Base-by-base conservation (phyloP, 2,888 invertebrate genomes). In the Saturnia japonica region DNA sequence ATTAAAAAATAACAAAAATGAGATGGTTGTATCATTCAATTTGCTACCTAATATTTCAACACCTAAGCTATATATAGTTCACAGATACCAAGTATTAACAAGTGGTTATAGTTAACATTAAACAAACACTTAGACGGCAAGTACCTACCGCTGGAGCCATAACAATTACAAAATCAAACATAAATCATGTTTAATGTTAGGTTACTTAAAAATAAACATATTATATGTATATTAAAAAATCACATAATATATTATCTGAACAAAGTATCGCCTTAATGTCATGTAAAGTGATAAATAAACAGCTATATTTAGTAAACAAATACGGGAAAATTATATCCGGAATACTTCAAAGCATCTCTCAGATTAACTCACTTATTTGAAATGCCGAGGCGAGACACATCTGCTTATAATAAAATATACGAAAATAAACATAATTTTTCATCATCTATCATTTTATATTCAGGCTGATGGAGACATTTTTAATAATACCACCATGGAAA, bases 281-380 rank as follows among this genome's bases (percentile, higher is more conserved):
- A 40, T 40, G 25, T 19, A 42, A 51, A 40, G 51, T 57, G 28
- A 40, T 51, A 54, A 68, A 40, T 68, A 51, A 51, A 57, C 22
- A 68, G 51, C 43, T 69, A 54, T 66, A 42, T 66, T 67, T 66
- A 47, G 22, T 70, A 40, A 54, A 70, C 42, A 70, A 57, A 54
- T 70, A 68, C 40, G 60, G 81, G 81, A 83, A 87, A 88, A 87
- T 88, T 84, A 82, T 86, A 87, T 83, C 80, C 81, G 82, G 83
- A 78, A 86, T 82, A 91, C 88, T 88, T 91, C 90, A 91, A 91
- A 91, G 90, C 84, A 82, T 81, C 84, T 83, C 82, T 83, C 82
- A 84, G 88, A 89, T 88, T 88, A 88, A 87, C 82, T 84, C 83
- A 85, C 85, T 87, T 88, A 87, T 88, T 87, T 84, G 84, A 86